Conservation (phyloP, 2,888 invertebrate species). For the Catocala fraxini region DNA sequence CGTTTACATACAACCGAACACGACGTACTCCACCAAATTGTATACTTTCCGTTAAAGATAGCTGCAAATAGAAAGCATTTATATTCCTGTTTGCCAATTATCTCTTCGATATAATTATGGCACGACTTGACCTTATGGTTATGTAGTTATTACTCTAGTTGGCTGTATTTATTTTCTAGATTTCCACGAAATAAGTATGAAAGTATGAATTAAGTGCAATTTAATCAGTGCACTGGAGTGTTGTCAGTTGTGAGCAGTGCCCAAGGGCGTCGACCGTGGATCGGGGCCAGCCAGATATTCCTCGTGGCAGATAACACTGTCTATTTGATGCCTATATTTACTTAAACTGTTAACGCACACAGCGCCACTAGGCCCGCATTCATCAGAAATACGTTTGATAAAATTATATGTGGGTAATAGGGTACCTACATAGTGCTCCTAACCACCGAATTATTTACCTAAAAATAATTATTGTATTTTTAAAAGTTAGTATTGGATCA, state of each 20-base stretch:
- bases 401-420: not conserved
- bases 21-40: too few species aligned
- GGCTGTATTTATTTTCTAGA: constrained; percentile 25
- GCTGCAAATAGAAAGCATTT: too few species aligned
- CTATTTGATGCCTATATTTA: constrained; percentile 52
- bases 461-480: too few species aligned
- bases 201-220: not conserved
- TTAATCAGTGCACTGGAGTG: constrained; percentile 43
- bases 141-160: not conserved
- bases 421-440: too few species aligned
- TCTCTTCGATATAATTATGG: not conserved
- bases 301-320: constrained; percentile 53
- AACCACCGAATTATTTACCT: too few species aligned
- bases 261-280: constrained; percentile 69
- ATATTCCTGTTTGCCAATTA: not conserved
- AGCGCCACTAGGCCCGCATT: not conserved
- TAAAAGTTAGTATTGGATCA: too few species aligned
- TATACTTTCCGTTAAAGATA: too few species aligned
- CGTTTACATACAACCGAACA: too few species aligned
- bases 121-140: constrained; percentile 1
- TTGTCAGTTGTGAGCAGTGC: constrained; percentile 46
- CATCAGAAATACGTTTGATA: constrained; percentile 6
- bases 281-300: constrained; percentile 58
- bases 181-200: constrained; percentile 41
- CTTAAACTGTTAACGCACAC: constrained; percentile 31